Conservation (phyloP, 2,888 invertebrate species). For the Aphodius sticticus region DNA sequence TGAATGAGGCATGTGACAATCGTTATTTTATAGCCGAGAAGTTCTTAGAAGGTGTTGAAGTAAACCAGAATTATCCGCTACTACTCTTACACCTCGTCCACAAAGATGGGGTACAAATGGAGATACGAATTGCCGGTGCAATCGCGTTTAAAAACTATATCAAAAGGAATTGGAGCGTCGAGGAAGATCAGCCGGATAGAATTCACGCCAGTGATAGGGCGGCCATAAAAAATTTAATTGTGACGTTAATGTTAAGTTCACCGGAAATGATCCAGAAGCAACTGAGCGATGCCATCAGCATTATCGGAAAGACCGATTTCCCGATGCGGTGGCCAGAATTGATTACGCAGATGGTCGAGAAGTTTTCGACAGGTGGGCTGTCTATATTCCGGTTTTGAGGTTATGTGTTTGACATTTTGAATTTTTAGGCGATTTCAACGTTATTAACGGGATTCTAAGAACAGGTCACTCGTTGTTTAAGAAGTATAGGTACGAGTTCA, state of each 20-base stretch:
- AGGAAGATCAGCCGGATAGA: slow-evolving; percentile 78
- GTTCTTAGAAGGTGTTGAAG: slow-evolving; percentile 88
- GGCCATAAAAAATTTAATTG: slow-evolving; percentile 85
- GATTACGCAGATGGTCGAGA: slow-evolving; percentile 91
- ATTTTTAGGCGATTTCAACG: slow-evolving; percentile 82
- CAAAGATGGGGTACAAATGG: slow-evolving; percentile 79
- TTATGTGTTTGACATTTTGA: slow-evolving; percentile 6
- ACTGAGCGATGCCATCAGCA: slow-evolving; percentile 93
- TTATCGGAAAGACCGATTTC: slow-evolving; percentile 97
- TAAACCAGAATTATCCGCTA: slow-evolving; percentile 89
- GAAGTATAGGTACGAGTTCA: slow-evolving; percentile 94
- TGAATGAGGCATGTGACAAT: neutral
- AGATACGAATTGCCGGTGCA: slow-evolving; percentile 88
- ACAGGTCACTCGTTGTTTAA: slow-evolving; percentile 98
- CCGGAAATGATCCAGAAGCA: slow-evolving; percentile 92
- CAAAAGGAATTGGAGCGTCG: slow-evolving; percentile 91
- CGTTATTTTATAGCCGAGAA: slow-evolving; percentile 78
- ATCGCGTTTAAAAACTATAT: slow-evolving; percentile 97
- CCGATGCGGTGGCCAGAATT: slow-evolving; percentile 96
- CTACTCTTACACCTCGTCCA: slow-evolving; percentile 86
- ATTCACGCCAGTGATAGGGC: slow-evolving; percentile 82
- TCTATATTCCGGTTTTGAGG: slow-evolving; percentile 34
- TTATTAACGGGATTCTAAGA: slow-evolving; percentile 92
- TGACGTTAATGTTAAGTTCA: slow-evolving; percentile 91
- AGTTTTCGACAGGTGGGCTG: slow-evolving; percentile 76